Conservation (phyloP, 2,113 vertebrate species). For the Platysteira castanea region DNA sequence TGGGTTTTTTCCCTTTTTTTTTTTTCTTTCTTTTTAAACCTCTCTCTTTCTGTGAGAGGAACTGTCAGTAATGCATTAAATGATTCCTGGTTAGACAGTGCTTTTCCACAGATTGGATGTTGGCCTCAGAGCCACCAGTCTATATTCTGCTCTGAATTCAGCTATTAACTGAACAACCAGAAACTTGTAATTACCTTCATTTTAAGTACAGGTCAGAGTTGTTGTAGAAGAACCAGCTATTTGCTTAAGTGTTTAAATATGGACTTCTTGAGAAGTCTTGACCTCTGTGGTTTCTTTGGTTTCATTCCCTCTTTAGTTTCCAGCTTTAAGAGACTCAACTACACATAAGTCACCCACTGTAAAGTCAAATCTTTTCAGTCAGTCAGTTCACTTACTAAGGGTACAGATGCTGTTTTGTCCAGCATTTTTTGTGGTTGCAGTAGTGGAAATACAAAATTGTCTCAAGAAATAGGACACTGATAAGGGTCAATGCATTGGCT, state of each 20-base stretch:
- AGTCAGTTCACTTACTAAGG: neutral
- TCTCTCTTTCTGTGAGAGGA: neutral
- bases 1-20: rapidly evolving
- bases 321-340: neutral
- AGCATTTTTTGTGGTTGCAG: neutral
- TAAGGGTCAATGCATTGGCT: neutral
- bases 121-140: neutral
- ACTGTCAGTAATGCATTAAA: neutral
- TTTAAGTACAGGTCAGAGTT: neutral
- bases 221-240: neutral
- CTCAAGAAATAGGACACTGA: neutral
- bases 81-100: neutral
- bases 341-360: neutral
- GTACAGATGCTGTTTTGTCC: neutral
- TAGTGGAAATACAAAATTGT: neutral
- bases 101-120: neutral
- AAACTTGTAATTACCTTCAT: neutral
- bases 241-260: neutral
- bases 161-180: neutral
- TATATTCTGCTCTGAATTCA: neutral
- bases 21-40: neutral
- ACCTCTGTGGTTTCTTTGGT: neutral
- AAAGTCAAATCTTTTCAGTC: neutral
- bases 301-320: neutral
- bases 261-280: neutral